Evolutionary conservation across 2,113 vertebrate species (phyloP).

Genomic region (Catagonus wagneri): DNA sequence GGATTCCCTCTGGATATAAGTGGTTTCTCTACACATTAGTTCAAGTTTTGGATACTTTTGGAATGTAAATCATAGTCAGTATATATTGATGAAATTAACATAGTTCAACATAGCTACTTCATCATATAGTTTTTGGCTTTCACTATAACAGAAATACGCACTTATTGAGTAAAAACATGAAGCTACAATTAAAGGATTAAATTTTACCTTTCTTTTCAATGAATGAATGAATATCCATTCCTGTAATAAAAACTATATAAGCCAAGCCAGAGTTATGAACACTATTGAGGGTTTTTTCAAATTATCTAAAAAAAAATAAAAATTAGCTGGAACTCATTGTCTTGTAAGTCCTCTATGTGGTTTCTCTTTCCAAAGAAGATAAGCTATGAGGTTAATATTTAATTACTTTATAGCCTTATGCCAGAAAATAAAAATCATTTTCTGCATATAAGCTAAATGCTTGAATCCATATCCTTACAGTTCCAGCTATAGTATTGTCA

Average conservation of each 20-base stretch:
- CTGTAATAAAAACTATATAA: neutral
- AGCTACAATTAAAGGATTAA: neutral
- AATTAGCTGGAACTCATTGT: neutral
- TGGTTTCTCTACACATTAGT: neutral
- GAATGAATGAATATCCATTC: neutral
- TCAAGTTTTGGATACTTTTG: constrained; percentile 9
- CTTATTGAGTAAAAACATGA: neutral
- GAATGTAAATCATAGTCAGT: neutral
- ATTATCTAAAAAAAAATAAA: neutral
- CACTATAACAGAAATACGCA: neutral
- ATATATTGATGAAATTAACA: neutral
- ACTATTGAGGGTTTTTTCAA: neutral
- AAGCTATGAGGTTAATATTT: neutral
- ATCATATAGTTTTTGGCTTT: neutral
- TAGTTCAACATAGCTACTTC: neutral
- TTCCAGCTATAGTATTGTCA: neutral
- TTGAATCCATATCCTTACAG: neutral
- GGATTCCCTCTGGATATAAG: neutral
- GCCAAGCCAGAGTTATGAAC: neutral
- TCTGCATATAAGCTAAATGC: neutral
- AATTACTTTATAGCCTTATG: neutral
- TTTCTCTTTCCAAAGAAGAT: neutral
- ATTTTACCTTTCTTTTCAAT: neutral
- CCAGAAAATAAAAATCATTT: neutral
- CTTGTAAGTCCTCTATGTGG: neutral